phyloP scores from a whole-genome alignment of 2,113 vertebrate genomes.

The Sebastes schlegelii region DNA sequence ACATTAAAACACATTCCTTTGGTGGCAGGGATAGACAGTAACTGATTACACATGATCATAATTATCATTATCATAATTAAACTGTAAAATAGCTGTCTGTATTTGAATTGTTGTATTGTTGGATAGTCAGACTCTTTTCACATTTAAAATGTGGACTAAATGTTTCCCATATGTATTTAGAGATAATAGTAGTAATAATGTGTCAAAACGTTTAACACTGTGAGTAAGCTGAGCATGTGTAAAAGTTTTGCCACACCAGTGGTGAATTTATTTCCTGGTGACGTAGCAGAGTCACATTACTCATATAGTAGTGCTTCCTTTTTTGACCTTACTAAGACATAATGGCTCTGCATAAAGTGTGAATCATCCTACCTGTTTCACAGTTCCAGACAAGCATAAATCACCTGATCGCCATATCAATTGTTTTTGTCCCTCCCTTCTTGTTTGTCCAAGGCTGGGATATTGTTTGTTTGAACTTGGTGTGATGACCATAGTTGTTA shows the following conservation, averaged over 20 bases:
- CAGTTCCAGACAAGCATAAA: not conserved
- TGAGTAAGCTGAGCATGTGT: conserved; percentile 17
- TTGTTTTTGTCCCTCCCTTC: not conserved
- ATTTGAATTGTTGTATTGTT: not conserved
- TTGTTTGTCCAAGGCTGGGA: conserved; percentile 6
- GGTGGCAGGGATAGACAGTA: too few relatives aligned
- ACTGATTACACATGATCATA: too few relatives aligned
- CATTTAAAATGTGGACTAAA: not conserved
- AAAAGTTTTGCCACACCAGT: conserved; percentile 43
- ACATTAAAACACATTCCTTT: too few relatives aligned
- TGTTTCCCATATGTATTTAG: not conserved
- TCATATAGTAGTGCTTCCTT: conserved; percentile 12
- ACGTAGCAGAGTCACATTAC: conserved; percentile 46
- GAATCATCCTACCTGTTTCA: conserved; percentile 64
- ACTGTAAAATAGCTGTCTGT: not conserved
- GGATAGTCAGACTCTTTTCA: not conserved
- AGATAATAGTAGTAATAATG: not conserved
- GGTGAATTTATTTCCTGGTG: conserved; percentile 51
- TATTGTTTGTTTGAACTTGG: not conserved
- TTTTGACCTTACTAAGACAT: conserved; percentile 66
- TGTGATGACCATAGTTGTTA: not conserved
- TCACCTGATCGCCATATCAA: not conserved
- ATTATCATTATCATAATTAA: not conserved
- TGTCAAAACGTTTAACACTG: not conserved
- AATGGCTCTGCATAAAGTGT: conserved; percentile 12